These are phyloP conservation scores for Thunnus thynnus DNA, from an alignment of 2,113 vertebrate genomes.

Conservation along the genomic window DNA sequence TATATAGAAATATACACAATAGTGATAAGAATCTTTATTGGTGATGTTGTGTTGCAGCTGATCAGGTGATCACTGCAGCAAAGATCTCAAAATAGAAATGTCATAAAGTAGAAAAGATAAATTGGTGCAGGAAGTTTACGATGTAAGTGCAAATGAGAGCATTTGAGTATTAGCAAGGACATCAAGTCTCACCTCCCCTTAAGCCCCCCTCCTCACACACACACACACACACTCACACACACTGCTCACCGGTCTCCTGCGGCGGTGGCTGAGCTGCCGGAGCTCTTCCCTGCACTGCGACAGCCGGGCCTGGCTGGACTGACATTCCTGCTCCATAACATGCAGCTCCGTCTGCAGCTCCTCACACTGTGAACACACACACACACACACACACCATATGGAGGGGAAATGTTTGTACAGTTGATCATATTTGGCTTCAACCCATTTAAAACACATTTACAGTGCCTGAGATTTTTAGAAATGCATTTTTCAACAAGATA, in stretches of 20 bases:
- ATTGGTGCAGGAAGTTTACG: background rate
- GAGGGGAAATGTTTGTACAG: background rate
- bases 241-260: slow-evolving; percentile 59
- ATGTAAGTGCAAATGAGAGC: slow-evolving; percentile 25
- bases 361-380: slow-evolving; percentile 81
- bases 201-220: background rate
- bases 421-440: background rate
- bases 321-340: slow-evolving; percentile 87
- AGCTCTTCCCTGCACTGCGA: slow-evolving; percentile 89
- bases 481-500: background rate
- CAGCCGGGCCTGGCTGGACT: slow-evolving; percentile 86
- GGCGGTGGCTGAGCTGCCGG: slow-evolving; percentile 73
- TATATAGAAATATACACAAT: too few species aligned
- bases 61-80: slow-evolving; percentile 17
- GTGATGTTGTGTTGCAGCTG: background rate
- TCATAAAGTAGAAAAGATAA: background rate
- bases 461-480: background rate
- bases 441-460: background rate
- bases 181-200: background rate
- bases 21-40: background rate
- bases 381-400: slow-evolving; percentile 35
- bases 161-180: slow-evolving; percentile 19
- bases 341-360: slow-evolving; percentile 88
- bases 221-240: slow-evolving; percentile 7
- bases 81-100: slow-evolving; percentile 2